Evolutionary conservation across 2,888 invertebrate genomes (phyloP), one percentile per base, ranked within the genome.

Genomic region (Chrysolina haemoptera): DNA sequence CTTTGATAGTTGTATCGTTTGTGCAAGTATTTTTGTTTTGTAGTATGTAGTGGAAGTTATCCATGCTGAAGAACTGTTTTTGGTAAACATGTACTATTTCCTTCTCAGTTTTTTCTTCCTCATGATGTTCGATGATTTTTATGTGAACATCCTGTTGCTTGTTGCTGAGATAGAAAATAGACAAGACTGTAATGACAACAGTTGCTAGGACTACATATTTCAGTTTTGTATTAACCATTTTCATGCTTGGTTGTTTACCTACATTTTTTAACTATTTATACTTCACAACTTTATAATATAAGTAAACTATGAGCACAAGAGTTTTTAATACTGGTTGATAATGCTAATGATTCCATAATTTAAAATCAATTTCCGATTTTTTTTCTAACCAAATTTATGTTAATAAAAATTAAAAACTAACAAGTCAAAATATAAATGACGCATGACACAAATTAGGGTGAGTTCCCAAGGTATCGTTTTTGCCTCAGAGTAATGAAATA

Each of bases 51-150:
- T 82, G 72, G 70, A 86, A 84, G 53, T 82, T 68, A 14, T 46
- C 77, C 22, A 85, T 71, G 70, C 84, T 71, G 64, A 85, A 84
- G n/a, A 86, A 73, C 72, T 81, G 83, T 64, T 66, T n/a, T 1
- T 27, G 14, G 12, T 59, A 8, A 8, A 27, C 65, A 62, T 41
- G 65, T 43, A 41, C 62, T 3, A 20, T 1, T n/a, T 50, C 22
- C 11, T 69, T 8, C 35, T 59, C 35, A 5, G 9, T 18, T 14
- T 46, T 63, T 62, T 48, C 20, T n/a, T 46, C 41, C 27, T 6
- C 27, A 11, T 53, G 35, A 22, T 41, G 20, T 12, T 73, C 69
- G n/a, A 69, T 59, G 2, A 59, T 59, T 16, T 65, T 64, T 1
- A 73, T 27, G 40, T 59, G 53, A 12, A 22, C 11, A 20, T 73